phyloP scores from a whole-genome alignment of 2,888 invertebrate genomes.

The Dasypolia templi region DNA sequence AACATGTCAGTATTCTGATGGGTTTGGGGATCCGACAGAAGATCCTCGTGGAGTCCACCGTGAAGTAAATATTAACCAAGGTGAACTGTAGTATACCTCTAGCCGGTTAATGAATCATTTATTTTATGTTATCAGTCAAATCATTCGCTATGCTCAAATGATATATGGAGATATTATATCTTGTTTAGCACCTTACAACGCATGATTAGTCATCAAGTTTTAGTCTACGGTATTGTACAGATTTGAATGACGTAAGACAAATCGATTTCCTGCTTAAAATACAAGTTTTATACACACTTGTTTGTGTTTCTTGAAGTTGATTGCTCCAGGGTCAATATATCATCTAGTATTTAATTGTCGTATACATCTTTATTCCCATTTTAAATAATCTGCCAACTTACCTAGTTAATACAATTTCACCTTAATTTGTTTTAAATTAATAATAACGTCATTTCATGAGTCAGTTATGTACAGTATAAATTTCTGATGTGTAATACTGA shows the following conservation, averaged over 20 bases:
- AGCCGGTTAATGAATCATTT: conserved; percentile 27
- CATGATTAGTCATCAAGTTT: conserved; percentile 57
- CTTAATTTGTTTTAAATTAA: neutral
- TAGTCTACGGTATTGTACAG: conserved; percentile 59
- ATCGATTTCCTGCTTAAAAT: conserved; percentile 64
- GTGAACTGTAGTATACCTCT: neutral
- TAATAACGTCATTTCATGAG: conserved; percentile 56
- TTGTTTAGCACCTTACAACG: conserved; percentile 50
- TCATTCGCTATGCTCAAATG: conserved; percentile 39
- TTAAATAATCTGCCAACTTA: conserved; percentile 1
- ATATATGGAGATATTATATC: conserved; percentile 51
- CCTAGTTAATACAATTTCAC: neutral
- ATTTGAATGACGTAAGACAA: conserved; percentile 68
- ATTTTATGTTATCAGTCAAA: conserved; percentile 33
- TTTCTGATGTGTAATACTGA: conserved; percentile 36
- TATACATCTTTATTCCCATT: neutral
- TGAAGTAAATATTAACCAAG: neutral
- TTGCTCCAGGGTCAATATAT: conserved; percentile 24
- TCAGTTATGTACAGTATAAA: conserved; percentile 58
- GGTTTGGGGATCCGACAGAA: neutral
- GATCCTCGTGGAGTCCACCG: neutral
- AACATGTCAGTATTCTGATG: neutral
- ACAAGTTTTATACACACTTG: conserved; percentile 49
- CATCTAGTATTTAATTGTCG: conserved; percentile 1
- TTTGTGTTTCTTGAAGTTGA: conserved; percentile 46